Percentiles rank a stretch among this genome's conserved stretches.
Conservation (phyloP, 1,140 invertebrate species). For the Heliothis virescens region DNA sequence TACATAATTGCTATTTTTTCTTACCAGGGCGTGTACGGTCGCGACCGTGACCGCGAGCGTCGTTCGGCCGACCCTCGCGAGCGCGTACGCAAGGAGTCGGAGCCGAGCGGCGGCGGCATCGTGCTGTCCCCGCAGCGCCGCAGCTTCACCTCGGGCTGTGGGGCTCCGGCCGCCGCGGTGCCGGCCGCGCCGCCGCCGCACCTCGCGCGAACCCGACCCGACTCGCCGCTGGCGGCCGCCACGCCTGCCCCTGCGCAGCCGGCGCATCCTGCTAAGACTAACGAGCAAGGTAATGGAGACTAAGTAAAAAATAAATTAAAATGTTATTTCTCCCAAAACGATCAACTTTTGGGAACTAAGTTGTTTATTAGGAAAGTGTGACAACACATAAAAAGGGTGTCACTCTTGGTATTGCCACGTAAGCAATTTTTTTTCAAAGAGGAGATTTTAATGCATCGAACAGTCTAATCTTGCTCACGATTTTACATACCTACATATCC, state of each 20-base stretch:
- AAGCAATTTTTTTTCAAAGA: too few relatives aligned
- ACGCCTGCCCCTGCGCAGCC: constrained; percentile 78
- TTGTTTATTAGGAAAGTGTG: too few relatives aligned
- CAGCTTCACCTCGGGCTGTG: constrained; percentile 93
- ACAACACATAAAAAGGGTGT: too few relatives aligned
- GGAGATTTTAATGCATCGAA: too few relatives aligned
- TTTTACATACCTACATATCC: too few relatives aligned
- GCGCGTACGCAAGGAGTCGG: constrained; percentile 92
- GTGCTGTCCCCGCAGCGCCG: constrained; percentile 93
- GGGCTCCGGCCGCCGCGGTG: constrained; percentile 84
- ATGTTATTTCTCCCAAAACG: too few relatives aligned
- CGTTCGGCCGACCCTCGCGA: constrained; percentile 91
- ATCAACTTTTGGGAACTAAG: too few relatives aligned
- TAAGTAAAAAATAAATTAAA: not conserved
- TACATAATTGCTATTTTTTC: not conserved
- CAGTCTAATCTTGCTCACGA: too few relatives aligned
- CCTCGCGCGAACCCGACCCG: constrained; percentile 84
- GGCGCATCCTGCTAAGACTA: constrained; percentile 59
- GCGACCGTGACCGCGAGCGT: constrained; percentile 79
- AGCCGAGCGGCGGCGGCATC: constrained; percentile 88
- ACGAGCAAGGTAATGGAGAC: constrained; percentile 64
- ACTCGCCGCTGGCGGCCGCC: constrained; percentile 85
- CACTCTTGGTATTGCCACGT: too few relatives aligned
- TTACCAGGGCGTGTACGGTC: constrained; percentile 65
- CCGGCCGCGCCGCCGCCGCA: constrained; percentile 79